Base-by-base conservation (phyloP, 2,113 vertebrate genomes). In the Odobenus rosmarus region DNA sequence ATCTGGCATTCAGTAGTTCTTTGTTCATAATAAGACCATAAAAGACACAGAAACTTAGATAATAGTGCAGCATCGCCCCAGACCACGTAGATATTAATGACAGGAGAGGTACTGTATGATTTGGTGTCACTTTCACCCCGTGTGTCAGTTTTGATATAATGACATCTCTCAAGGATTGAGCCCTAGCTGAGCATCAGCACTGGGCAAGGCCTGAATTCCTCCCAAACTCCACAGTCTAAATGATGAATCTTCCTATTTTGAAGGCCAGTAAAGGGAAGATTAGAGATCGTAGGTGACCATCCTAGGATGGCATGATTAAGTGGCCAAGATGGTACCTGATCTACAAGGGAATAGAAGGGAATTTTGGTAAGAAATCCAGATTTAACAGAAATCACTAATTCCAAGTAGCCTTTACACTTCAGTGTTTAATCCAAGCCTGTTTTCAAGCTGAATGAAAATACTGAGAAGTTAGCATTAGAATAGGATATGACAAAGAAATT, bases 81-180 rank as follows among this genome's bases (percentile, higher is more conserved):
- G 21, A 31, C 14, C 46, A 7, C 1, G 5, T 55, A 23, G 7
- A 1, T 2, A 5, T 9, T 51, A 4, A 21, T 8, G 9, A 13
- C 0, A 0, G 4, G 18, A 84, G 16, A 39, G 39, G 12, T 4
- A 7, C 5, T 0, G 4, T 1, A 1, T 3, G 2, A 4, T 16
- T 28, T 39, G 46, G 28, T 5, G 4, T 39, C 23, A 10, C 7
- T 55, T 15, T 23, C 16, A 0, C 6, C 3, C 1, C 3, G 1
- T 1, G 24, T 10, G 57, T 86, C 26, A 24, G 3, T 24, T 83
- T 4, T 18, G 39, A 42, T 1, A 1, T 7, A 6, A 5, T 23
- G 51, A 72, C 18, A 5, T 10, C 46, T 46, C 1, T 14, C 5
- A 0, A 2, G 31, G 28, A 18, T 2, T 15, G 1, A 84, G 21